Percentiles rank a stretch among this genome's conserved stretches.
Evolutionary conservation across 2,888 invertebrate genomes (phyloP).

Genomic region (Sarcophaga rosellei): DNA sequence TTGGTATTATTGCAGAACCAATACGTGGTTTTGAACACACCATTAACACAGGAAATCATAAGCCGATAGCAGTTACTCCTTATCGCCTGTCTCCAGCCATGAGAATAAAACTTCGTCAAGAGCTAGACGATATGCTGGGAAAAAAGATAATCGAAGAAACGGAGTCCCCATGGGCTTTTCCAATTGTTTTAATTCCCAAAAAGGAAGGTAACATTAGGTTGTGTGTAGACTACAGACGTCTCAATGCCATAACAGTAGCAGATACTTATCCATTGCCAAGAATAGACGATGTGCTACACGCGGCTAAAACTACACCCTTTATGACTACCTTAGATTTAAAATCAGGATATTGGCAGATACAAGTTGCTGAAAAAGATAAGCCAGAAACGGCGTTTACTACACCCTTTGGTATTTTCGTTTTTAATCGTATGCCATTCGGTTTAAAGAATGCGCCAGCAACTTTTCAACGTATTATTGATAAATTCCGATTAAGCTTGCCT

Average conservation of each 20-base stretch:
- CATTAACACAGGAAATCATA: no score
- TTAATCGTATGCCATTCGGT: conserved; percentile 76
- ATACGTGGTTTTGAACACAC: no score
- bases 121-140: conserved; percentile 23
- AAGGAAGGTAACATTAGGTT: no score
- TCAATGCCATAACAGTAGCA: no score
- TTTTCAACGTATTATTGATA: conserved; percentile 74
- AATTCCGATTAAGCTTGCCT: conserved; percentile 67
- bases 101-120: conserved; percentile 31
- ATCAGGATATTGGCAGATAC: no score
- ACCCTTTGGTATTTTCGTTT: conserved; percentile 74
- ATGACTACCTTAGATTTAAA: no score
- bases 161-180: conserved; percentile 45
- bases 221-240: no score
- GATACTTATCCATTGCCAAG: no score
- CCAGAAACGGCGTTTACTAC: conserved; percentile 75
- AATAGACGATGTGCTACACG: no score
- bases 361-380: conserved; percentile 71
- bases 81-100: conserved; percentile 52
- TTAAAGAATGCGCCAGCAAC: conserved; percentile 75
- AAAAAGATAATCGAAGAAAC: conserved; percentile 39
- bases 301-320: no score
- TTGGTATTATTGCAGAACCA: no score
- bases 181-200: conserved; percentile 72
- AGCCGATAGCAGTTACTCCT: conserved; percentile 45